phyloP scores from a whole-genome alignment of 2,888 invertebrate genomes.

The Calliopum simillimum region DNA sequence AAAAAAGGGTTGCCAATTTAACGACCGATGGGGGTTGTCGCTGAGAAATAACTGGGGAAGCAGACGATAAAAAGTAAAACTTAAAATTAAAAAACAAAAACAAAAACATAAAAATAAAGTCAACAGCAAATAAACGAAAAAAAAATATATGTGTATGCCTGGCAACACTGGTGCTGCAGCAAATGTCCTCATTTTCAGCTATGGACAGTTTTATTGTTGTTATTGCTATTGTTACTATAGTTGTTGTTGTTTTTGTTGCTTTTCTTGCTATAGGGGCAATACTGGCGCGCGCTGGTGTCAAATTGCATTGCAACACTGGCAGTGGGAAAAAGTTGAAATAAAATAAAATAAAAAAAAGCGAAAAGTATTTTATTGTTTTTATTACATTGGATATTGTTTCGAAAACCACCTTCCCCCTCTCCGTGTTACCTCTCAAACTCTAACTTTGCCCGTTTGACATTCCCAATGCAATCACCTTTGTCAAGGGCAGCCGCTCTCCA shows the following conservation, averaged over 20 bases:
- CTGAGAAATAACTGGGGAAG: background rate
- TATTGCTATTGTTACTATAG: too few species aligned
- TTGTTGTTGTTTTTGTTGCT: background rate
- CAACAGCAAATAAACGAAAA: too few species aligned
- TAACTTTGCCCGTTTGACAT: too few species aligned
- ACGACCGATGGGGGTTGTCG: background rate
- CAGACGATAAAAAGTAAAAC: conserved; percentile 11
- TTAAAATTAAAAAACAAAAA: background rate
- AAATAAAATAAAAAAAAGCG: conserved; percentile 42
- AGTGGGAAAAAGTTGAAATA: conserved; percentile 41
- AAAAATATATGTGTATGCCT: background rate
- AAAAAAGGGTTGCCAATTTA: too few species aligned
- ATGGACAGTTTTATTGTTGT: conserved; percentile 48
- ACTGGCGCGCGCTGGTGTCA: conserved; percentile 5
- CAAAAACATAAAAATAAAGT: too few species aligned
- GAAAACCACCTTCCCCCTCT: conserved; percentile 20
- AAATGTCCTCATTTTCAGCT: conserved; percentile 55
- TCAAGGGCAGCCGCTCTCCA: conserved; percentile 36
- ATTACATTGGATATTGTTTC: too few species aligned
- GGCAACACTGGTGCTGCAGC: conserved; percentile 43
- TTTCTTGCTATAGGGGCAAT: background rate
- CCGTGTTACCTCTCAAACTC: background rate
- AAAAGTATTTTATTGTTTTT: conserved; percentile 32
- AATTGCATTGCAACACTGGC: conserved; percentile 10
- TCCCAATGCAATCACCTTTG: conserved; percentile 25